These are phyloP conservation scores for Campopleginae sp. DNA, from an alignment of 2,888 invertebrate genomes.

Conservation along the genomic window DNA sequence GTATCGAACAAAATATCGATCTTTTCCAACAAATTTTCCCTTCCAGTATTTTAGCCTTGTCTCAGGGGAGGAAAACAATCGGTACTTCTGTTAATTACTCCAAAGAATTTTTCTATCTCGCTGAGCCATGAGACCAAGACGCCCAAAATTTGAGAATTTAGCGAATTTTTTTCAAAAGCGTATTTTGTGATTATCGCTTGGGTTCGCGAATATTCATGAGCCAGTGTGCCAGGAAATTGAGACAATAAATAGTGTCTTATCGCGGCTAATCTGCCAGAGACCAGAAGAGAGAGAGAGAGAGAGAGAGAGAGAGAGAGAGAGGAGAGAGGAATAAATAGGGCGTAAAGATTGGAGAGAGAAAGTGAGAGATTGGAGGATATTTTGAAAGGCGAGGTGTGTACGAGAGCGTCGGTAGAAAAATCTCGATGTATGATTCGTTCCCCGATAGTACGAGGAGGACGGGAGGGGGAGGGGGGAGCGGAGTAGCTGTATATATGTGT, in stretches of 20 bases:
- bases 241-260: slow-evolving; percentile 46
- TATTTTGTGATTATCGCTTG: neutral
- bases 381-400: neutral
- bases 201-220: slow-evolving; percentile 21
- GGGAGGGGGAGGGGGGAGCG: too few species aligned
- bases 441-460: slow-evolving; percentile 25
- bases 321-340: neutral
- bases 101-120: too few species aligned
- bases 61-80: too few species aligned
- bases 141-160: neutral
- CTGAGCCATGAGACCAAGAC: too few species aligned
- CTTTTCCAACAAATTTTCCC: too few species aligned
- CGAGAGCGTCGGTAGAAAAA: slow-evolving; percentile 23
- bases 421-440: slow-evolving; percentile 23
- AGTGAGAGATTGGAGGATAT: neutral
- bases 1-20: too few species aligned
- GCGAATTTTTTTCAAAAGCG: neutral
- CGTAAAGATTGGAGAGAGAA: neutral
- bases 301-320: neutral
- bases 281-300: neutral
- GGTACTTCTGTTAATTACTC: too few species aligned
- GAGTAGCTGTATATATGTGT: neutral
- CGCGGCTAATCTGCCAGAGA: slow-evolving; percentile 18
- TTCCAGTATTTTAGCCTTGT: too few species aligned
- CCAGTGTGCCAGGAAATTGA: slow-evolving; percentile 17